Conservation (phyloP, 2,113 vertebrate genomes). For the Morone saxatilis region DNA sequence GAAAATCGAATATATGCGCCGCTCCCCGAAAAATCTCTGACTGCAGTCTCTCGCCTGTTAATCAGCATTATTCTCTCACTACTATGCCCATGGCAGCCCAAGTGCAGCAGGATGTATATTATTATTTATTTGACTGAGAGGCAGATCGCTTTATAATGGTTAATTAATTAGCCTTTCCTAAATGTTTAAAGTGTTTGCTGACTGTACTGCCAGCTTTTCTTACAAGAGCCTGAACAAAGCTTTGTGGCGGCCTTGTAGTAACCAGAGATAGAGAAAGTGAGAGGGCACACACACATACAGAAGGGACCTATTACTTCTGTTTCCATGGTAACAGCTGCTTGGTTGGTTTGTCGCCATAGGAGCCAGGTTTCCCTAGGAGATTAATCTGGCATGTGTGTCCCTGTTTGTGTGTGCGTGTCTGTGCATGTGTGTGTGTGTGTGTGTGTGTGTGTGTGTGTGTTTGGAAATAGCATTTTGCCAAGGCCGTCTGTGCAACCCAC, state of each 20-base stretch:
- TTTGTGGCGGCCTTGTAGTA: conserved; percentile 49
- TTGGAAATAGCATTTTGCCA: conserved; percentile 61
- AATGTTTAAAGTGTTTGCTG: conserved; percentile 31
- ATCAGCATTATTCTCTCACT: conserved; percentile 34
- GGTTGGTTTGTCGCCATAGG: conserved; percentile 81
- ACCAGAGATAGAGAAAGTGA: conserved; percentile 52
- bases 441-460: conserved; percentile 57
- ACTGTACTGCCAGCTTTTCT: conserved; percentile 26
- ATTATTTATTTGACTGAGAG: conserved; percentile 43
- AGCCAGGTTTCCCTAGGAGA: conserved; percentile 82
- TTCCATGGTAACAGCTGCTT: conserved; percentile 86
- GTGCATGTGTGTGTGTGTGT: conserved; percentile 44
- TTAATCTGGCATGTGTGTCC: conserved; percentile 71
- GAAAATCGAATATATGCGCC: conserved; percentile 54
- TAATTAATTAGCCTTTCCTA: conserved; percentile 42
- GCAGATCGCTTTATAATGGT: conserved; percentile 20
- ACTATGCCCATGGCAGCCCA: conserved; percentile 16
- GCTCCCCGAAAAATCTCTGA: not conserved
- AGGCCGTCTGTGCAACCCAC: conserved; percentile 59
- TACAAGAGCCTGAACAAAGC: conserved; percentile 45
- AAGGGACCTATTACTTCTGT: conserved; percentile 83
- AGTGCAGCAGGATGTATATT: conserved; percentile 20
- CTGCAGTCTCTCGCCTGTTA: conserved; percentile 33
- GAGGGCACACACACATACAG: conserved; percentile 59
- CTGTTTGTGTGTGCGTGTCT: conserved; percentile 43